Conservation (phyloP, 2,797 vertebrate species). For the Parauchenoglanis punctatus region DNA sequence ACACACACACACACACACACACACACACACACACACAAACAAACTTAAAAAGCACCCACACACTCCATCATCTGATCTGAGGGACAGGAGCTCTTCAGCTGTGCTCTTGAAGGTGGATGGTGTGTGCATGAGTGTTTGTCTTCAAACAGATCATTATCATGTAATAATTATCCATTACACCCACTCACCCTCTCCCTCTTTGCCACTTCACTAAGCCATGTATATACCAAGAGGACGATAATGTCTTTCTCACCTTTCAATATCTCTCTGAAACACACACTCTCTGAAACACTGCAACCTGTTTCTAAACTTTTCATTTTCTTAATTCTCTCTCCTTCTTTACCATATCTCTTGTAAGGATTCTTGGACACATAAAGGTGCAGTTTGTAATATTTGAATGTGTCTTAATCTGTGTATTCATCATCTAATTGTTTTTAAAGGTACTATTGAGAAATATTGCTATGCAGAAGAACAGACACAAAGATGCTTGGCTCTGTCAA, state of each 20-base stretch:
- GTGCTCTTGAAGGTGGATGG: constrained; percentile 59
- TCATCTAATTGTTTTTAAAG: neutral
- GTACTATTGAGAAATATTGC: neutral
- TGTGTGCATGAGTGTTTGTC: constrained; percentile 59
- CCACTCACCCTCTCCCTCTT: constrained; percentile 45
- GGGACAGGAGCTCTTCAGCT: constrained; percentile 51
- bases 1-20: constrained; percentile 27
- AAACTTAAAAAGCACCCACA: constrained; percentile 38
- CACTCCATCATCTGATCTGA: constrained; percentile 52
- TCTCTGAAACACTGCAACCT: neutral
- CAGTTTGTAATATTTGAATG: neutral
- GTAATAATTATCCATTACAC: constrained; percentile 70
- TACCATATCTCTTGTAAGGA: neutral
- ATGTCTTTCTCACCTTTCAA: neutral
- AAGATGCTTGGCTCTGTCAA: neutral
- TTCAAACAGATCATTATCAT: constrained; percentile 71
- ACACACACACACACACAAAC: constrained; percentile 30
- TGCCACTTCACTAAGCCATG: constrained; percentile 34
- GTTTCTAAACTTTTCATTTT: neutral
- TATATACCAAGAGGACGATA: constrained; percentile 7
- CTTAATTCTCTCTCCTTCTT: neutral
- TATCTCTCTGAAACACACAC: constrained; percentile 29
- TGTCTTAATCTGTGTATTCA: neutral
- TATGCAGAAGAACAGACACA: neutral
- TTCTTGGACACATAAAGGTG: constrained; percentile 1